Base-by-base conservation (phyloP, 2,797 vertebrate species). In the Aulostomus chinensis region DNA sequence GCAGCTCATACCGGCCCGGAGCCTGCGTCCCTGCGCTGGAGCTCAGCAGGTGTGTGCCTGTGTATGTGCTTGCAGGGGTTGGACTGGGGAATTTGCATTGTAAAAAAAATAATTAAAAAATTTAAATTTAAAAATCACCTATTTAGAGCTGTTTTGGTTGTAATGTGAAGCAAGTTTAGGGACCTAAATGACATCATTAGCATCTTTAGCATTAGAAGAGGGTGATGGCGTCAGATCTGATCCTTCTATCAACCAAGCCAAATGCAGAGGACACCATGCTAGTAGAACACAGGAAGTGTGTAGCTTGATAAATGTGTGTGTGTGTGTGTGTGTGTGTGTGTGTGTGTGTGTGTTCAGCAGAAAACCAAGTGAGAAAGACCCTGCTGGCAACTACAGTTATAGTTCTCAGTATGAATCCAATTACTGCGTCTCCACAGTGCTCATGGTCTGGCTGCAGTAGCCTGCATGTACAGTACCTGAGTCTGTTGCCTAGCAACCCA, bases 21-120 rank as follows among this genome's bases (percentile, higher is more conserved):
- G 91, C 96, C 28, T 99, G 97, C 35, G 92, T 99, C 10, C 96
- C 97, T 5, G 94, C 96, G 3, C 90, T 99, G 62, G 96, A 99
- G 80, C 94, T 99, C 67, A 94, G 94, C 83, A 95, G 97, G 97
- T 83, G 39, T 24, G 73, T 68, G 39, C n/a, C n/a, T n/a, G 41
- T 28, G 9, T 41, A 41, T 56, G 35, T 30, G 17, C 29, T 16
- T 21, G 26, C 51, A 21, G 32, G n/a, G n/a, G n/a, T n/a, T n/a
- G n/a, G n/a, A n/a, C n/a, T n/a, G n/a, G n/a, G n/a, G n/a, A n/a
- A n/a, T n/a, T n/a, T n/a, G n/a, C n/a, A n/a, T n/a, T n/a, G n/a
- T n/a, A n/a, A n/a, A n/a, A n/a, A n/a, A n/a, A n/a, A n/a, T n/a
- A n/a, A n/a, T n/a, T n/a, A n/a, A n/a, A n/a, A n/a, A n/a, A n/a